Evolutionary conservation across 2,888 invertebrate species (phyloP).

Genomic region (Andrena praecox): DNA sequence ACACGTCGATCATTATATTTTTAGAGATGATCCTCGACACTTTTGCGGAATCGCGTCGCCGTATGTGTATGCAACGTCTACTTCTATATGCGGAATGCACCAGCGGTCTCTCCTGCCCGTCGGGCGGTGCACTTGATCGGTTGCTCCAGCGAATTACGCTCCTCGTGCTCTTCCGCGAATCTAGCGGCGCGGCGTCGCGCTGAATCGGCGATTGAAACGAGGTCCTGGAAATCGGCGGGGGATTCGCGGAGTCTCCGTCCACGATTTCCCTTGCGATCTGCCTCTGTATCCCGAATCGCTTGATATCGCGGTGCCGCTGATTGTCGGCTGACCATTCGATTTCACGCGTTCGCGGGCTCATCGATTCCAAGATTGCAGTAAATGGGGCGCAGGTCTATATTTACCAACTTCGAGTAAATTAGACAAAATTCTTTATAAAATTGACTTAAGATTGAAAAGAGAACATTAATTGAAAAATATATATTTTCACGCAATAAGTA

Average conservation of each 20-base stretch:
- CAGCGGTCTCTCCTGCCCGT: conserved; percentile 10
- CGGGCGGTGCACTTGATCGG: conserved; percentile 10
- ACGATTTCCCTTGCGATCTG: conserved; percentile 8
- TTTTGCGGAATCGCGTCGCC: conserved; percentile 66
- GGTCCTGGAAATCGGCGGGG: not conserved
- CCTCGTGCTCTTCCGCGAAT: conserved; percentile 34
- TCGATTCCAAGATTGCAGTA: conserved; percentile 11
- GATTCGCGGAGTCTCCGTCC: not conserved
- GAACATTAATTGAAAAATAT: no score
- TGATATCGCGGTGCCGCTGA: conserved; percentile 26
- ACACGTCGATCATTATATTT: conserved; percentile 72
- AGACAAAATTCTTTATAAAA: no score
- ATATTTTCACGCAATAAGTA: no score
- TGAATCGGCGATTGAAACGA: conserved; percentile 2
- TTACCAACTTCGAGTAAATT: no score
- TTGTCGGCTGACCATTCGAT: conserved; percentile 21
- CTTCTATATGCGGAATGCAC: conserved; percentile 4
- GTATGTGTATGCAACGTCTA: conserved; percentile 5
- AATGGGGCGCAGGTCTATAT: no score
- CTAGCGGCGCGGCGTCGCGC: conserved; percentile 13
- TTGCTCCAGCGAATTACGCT: conserved; percentile 29
- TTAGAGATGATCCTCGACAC: conserved; percentile 73
- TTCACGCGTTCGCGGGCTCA: conserved; percentile 24
- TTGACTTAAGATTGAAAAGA: no score
- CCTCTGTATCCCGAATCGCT: conserved; percentile 22